Base-by-base conservation (phyloP, 1,140 invertebrate genomes). In the Varroa destructor region DNA sequence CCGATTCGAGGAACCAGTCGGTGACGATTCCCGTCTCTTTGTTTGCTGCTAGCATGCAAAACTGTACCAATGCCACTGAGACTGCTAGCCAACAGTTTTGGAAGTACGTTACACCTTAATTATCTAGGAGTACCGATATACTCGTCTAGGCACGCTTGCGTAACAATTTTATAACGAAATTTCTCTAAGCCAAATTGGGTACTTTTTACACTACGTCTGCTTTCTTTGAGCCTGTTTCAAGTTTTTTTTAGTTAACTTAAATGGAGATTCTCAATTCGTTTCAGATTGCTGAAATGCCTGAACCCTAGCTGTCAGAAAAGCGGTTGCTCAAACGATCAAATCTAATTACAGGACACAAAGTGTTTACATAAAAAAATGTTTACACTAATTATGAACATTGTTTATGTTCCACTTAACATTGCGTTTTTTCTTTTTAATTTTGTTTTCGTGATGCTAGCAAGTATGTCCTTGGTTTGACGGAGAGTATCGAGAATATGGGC, bases 401-500 rank as follows among this genome's bases (percentile, higher is more conserved):
- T 8, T 25, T 25, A 25, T 25, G 25, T 25, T 25, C 25, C 25
- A 25, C 25, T 25, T 25, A 25, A 25, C 25, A 25, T 25, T 25
- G 25, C 25, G 25, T 25, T 25, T 25, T 25, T 25, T 25, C 25
- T 46, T 12, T 0, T 12, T 3, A 67, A 12, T 14, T 67, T 43
- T 14, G 12, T n/a, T 37, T 67, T 40, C 71, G 12, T 14, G n/a
- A 74, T 36, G 51, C 71, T 43, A 80, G 79, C 36, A 74, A 74
- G 46, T 76, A 77, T 61, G 78, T 81, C 0, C 73, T 80, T n/a
- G 75, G 77, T 43, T 74, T 94, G 75, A 92, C 92, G 12, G 84
- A 87, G 76, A 89, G 92, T 77, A 91, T 98, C 56, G 89, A 93
- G 75, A 84, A 87, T 73, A 89, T 91, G 0, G 86, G 90, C 76